Evolutionary conservation across 2,888 invertebrate species (phyloP).

Genomic region (Danaus chrysippus): DNA sequence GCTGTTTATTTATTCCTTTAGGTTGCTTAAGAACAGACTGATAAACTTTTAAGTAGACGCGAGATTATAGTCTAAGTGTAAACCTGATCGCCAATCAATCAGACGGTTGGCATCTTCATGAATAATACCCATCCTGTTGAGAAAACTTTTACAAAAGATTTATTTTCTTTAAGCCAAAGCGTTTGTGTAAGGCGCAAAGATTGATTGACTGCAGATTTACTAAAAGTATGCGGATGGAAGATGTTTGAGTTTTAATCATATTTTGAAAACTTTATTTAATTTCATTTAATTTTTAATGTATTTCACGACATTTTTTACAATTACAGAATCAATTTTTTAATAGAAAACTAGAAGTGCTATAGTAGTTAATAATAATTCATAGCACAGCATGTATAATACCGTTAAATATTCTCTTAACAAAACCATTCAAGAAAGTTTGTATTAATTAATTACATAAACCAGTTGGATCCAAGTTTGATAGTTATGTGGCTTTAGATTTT

Average conservation of each 20-base stretch:
- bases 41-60: background rate
- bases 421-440: too few relatives aligned
- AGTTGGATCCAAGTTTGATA: too few relatives aligned
- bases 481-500: too few relatives aligned
- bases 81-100: too few relatives aligned
- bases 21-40: background rate
- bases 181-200: conserved; percentile 65
- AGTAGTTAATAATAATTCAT: too few relatives aligned
- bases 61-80: conserved; percentile 20
- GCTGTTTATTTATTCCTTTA: background rate
- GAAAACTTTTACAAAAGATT: conserved; percentile 75
- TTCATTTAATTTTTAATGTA: too few relatives aligned
- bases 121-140: conserved; percentile 69
- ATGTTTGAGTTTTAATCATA: conserved; percentile 3
- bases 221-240: conserved; percentile 37
- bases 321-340: too few relatives aligned
- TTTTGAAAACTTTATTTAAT: background rate
- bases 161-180: conserved; percentile 60
- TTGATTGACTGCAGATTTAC: conserved; percentile 72
- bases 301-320: too few relatives aligned
- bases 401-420: too few relatives aligned
- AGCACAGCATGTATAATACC: too few relatives aligned
- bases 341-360: too few relatives aligned
- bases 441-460: too few relatives aligned
- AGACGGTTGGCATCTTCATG: conserved; percentile 72